These are phyloP conservation scores for Pangasius sanitwongsei DNA, from an alignment of 2,797 vertebrate genomes.

Conservation along the genomic window DNA sequence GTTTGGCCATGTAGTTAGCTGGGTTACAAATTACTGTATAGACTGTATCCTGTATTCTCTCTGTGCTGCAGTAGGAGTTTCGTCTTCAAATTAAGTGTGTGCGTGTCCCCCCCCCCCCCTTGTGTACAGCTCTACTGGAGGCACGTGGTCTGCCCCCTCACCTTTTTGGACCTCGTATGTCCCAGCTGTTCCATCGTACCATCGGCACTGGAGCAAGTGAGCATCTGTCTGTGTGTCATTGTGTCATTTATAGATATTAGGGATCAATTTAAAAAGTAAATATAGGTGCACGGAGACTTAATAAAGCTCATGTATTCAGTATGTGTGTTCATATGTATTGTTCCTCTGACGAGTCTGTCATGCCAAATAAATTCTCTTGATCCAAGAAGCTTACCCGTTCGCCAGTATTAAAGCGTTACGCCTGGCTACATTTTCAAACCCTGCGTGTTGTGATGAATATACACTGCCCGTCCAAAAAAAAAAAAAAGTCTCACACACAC, in stretches of 20 bases:
- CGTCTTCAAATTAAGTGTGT: not conserved
- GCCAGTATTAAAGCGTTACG: not conserved
- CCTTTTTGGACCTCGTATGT: slow-evolving; percentile 98
- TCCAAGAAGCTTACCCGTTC: not conserved
- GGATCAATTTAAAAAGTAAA: not conserved
- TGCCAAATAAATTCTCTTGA: not conserved
- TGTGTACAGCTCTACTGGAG: slow-evolving; percentile 87
- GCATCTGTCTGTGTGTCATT: slow-evolving; percentile 55
- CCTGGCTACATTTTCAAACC: not conserved
- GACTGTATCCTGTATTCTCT: too few relatives aligned
- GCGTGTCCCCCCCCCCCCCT: not conserved
- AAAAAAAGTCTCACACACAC: too few relatives aligned
- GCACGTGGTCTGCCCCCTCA: slow-evolving; percentile 98
- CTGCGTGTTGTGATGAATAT: not conserved
- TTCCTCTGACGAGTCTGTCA: too few relatives aligned
- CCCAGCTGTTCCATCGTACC: slow-evolving; percentile 98
- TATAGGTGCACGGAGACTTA: not conserved
- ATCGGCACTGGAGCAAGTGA: slow-evolving; percentile 99
- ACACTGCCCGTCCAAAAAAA: too few relatives aligned
- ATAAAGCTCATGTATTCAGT: not conserved
- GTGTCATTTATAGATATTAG: not conserved
- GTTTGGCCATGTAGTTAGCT: not conserved
- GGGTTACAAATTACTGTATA: not conserved
- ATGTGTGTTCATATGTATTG: not conserved
- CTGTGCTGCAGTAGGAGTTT: not conserved